Base-by-base conservation (phyloP, 2,888 invertebrate species). In the Gnatocerus cornutus region DNA sequence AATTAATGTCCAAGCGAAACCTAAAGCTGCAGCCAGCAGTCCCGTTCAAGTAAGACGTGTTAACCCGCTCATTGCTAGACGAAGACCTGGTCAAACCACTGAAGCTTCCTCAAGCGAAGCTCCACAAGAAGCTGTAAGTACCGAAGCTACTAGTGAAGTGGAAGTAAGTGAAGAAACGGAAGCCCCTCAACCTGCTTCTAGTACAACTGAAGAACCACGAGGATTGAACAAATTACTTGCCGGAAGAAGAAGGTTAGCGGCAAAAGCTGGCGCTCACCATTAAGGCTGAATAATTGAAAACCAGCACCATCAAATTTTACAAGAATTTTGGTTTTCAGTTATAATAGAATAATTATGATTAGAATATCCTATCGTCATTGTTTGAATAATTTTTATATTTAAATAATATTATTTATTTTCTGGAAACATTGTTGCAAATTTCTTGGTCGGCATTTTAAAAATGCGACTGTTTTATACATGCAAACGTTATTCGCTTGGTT, bases 181-280 rank as follows among this genome's bases (percentile, higher is more conserved):
- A 58, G 77, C 74, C 9, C 69, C 78, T 3, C 61, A 77, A 69
- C 76, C 27, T 78, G 78, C 82, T 10, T 82, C 77, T 30, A 78
- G 78, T 9, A 70, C 85, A 13, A 84, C 85, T 0, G 84, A 85
- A 74, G 84, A 85, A 64, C 88, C 92, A 29, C 87, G 89, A 69
- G 92, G 92, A 0, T 84, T 92, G 0, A 88, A 88, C 77, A 91
- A 92, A 39, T 86, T 93, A 30, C 85, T 93, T 52, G 92, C 92
- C 1, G 89, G 92, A 50, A 87, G 93, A 75, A 87, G 90, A 79
- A 89, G 93, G 81, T 87, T 92, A 78, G 88, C 89, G 27, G 81
- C 87, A 39, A 85, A 90, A 81, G 88, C 88, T 74, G 89, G 89
- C 1, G 89, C 88, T 74, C 87, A 87, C 37, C 63, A 69, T 45